Evolutionary conservation across 2,888 invertebrate genomes (phyloP), one percentile per base, ranked within the genome.

Genomic region (Spialia ferax): DNA sequence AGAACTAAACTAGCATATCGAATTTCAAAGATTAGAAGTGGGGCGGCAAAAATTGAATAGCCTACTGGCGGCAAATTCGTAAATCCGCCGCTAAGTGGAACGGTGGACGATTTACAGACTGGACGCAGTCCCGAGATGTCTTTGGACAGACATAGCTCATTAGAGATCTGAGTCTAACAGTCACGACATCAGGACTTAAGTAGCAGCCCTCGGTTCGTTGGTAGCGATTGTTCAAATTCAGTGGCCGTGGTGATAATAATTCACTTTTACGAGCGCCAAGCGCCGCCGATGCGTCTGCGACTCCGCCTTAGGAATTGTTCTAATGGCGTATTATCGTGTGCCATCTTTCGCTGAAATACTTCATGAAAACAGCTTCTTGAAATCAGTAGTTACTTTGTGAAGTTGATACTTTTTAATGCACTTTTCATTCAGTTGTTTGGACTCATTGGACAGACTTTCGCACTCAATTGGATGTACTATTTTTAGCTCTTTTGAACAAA

Each of bases 191-290:
- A 42, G 42, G 15, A 50, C 6, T 5, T 3, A n/a, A 23, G 57
- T 20, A 26, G 38, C 65, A 65, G 56, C 70, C 68, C 69, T 56
- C 74, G 78, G 73, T 76, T n/a, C 23, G 11, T 65, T 52, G n/a
- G 79, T 75, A 73, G 77, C 85, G 83, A 86, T 88, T 90, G 88
- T 89, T 89, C 86, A 86, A 87, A 92, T 93, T 93, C 93, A 88
- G 86, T 83, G 87, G 83, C 83, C 89, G 89, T 81, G 81, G 85
- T 86, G 78, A 87, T 86, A 86, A 91, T 93, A 91, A 87, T 85
- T 93, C 92, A 92, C 81, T 89, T 93, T 93, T 91, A 93, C 88
- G 93, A 91, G 84, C 87, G 78, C 75, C 80, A 79, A 82, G 80
- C 82, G 91, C 86, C 89, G 87, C 83, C 79, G 79, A 78, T 89